These are phyloP conservation scores for Neogobius melanostomus DNA, from an alignment of 2,113 vertebrate genomes.

Conservation along the genomic window DNA sequence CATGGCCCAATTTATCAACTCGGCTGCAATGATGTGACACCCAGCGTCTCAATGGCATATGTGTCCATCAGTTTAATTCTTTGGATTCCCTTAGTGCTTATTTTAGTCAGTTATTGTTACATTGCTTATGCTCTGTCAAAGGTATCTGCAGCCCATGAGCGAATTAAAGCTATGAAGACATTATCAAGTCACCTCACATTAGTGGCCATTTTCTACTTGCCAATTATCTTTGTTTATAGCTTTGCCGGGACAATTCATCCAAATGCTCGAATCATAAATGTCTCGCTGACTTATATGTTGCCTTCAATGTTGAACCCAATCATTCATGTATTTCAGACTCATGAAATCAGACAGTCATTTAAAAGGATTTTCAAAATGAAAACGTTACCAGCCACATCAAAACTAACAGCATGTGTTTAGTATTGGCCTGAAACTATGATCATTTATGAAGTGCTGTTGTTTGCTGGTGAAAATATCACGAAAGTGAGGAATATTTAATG, in stretches of 20 bases:
- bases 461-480: no score
- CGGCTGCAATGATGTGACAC: constrained; percentile 61
- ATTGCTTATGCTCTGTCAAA: constrained; percentile 35
- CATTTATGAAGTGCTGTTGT: no score
- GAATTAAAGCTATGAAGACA: constrained; percentile 46
- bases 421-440: not conserved
- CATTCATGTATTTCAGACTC: constrained; percentile 63
- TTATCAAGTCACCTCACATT: constrained; percentile 50
- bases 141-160: constrained; percentile 5
- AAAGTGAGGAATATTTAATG: not conserved
- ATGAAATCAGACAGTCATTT: constrained; percentile 59
- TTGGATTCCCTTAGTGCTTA: constrained; percentile 43
- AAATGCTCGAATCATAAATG: constrained; percentile 66
- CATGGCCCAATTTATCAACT: constrained; percentile 61
- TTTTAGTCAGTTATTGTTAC: constrained; percentile 40
- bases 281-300: constrained; percentile 56
- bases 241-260: constrained; percentile 35
- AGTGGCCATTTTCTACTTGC: constrained; percentile 52
- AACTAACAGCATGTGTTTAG: not conserved
- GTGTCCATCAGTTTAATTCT: constrained; percentile 11
- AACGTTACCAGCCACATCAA: not conserved
- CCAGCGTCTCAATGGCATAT: constrained; percentile 25
- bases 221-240: constrained; percentile 40
- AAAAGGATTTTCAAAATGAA: constrained; percentile 33
- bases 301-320: constrained; percentile 65